A percentile compares a stretch with the other conserved stretches of the same genome.
These are phyloP conservation scores for Salarias fasciatus DNA, from an alignment of 2,797 vertebrate species.

Conservation along the genomic window DNA sequence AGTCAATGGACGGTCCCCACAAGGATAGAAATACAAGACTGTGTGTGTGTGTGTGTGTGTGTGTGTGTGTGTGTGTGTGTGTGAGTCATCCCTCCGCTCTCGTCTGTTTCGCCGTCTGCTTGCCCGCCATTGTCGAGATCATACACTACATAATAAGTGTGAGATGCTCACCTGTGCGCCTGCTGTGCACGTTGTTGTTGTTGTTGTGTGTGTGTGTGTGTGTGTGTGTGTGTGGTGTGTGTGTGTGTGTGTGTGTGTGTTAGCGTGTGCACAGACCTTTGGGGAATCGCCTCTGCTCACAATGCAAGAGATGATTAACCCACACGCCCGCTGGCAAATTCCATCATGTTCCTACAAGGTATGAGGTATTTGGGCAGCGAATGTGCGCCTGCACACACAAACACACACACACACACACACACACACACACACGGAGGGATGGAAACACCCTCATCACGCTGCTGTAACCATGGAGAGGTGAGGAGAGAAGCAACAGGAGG, in stretches of 20 bases:
- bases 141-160: constrained; percentile 44
- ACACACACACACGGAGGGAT: constrained; percentile 12
- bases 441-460: constrained; percentile 44
- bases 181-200: constrained; percentile 17
- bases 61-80: constrained; percentile 13
- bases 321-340: constrained; percentile 38
- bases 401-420: constrained; percentile 11
- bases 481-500: constrained; percentile 17
- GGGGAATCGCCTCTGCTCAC: constrained; percentile 42
- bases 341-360: constrained; percentile 33
- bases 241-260: too few relatives aligned
- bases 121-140: constrained; percentile 16
- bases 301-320: constrained; percentile 55
- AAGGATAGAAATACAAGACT: too few relatives aligned
- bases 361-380: constrained; percentile 42
- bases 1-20: too few relatives aligned
- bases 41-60: constrained; percentile 25
- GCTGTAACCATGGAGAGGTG: constrained; percentile 69
- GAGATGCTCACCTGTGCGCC: constrained; percentile 44
- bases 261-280: neutral
- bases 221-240: constrained; percentile 9
- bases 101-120: constrained; percentile 14
- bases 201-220: constrained; percentile 4
- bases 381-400: constrained; percentile 10
- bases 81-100: constrained; percentile 32